These are phyloP conservation scores for Drosophila borealis DNA, from an alignment of 2,888 invertebrate genomes.

Conservation along the genomic window DNA sequence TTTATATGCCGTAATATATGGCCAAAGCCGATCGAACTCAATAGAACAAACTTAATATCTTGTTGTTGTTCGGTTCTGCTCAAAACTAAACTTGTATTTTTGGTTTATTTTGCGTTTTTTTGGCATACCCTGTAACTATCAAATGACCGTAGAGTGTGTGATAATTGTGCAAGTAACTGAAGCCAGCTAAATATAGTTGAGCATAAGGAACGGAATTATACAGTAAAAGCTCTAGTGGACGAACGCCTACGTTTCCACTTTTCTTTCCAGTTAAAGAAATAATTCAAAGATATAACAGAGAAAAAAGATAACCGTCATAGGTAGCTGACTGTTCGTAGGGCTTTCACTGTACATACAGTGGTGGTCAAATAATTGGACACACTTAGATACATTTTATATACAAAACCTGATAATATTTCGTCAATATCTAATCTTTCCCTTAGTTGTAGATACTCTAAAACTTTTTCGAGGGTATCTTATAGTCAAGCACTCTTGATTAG, in stretches of 20 bases:
- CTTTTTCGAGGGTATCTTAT: constrained; percentile 22
- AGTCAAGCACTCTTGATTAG: neutral
- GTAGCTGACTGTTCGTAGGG: too few species aligned
- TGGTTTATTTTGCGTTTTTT: constrained; percentile 32
- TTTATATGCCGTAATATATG: constrained; percentile 49
- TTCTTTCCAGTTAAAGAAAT: too few species aligned
- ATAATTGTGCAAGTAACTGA: neutral
- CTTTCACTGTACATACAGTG: neutral
- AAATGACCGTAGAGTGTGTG: neutral
- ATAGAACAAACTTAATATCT: constrained; percentile 51
- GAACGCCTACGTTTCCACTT: too few species aligned
- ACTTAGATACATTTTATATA: too few species aligned
- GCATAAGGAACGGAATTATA: too few species aligned
- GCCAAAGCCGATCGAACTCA: constrained; percentile 58
- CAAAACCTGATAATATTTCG: too few species aligned
- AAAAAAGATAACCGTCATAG: too few species aligned
- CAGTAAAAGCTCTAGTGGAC: too few species aligned
- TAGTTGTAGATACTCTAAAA: neutral
- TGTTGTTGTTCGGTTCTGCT: constrained; percentile 37
- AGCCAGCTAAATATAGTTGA: too few species aligned
- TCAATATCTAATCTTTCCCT: neutral
- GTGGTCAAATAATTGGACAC: neutral
- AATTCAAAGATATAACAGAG: too few species aligned
- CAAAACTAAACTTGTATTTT: constrained; percentile 54
- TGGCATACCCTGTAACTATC: constrained; percentile 26